Evolutionary conservation across 2,888 invertebrate species (phyloP).

Genomic region (Carcina quercana): DNA sequence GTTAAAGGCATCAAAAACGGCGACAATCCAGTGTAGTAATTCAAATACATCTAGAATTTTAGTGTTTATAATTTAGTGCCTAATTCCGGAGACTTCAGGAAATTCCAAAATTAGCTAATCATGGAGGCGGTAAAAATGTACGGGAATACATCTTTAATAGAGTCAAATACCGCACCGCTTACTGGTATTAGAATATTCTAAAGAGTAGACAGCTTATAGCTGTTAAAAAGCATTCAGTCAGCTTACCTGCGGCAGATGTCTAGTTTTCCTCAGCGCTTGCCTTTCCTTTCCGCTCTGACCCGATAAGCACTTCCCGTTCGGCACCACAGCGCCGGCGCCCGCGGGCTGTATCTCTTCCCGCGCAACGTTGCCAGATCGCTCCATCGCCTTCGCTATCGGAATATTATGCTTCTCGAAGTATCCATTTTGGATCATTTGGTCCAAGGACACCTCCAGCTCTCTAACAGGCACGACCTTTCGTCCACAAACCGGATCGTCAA

Average conservation of each 20-base stretch:
- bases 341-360: constrained; percentile 41
- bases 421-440: constrained; percentile 69
- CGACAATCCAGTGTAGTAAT: too few species aligned
- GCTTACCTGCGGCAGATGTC: constrained; percentile 62
- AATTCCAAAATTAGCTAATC: too few species aligned
- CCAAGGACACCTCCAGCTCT: constrained; percentile 64
- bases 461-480: constrained; percentile 62
- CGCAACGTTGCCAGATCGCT: constrained; percentile 18
- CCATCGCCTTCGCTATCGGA: constrained; percentile 47
- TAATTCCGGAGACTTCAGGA: too few species aligned
- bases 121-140: too few species aligned
- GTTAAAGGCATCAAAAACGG: too few species aligned
- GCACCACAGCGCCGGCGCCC: constrained; percentile 25
- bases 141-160: too few species aligned
- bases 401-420: constrained; percentile 68
- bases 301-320: constrained; percentile 58
- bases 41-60: too few species aligned
- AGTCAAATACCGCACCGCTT: too few species aligned
- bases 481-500: constrained; percentile 59
- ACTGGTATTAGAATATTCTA: too few species aligned
- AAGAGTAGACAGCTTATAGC: too few species aligned
- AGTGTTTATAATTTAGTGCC: too few species aligned
- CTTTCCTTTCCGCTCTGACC: constrained; percentile 34
- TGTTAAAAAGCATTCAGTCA: too few species aligned
- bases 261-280: constrained; percentile 35